Evolutionary conservation across 2,888 invertebrate genomes (phyloP).

Genomic region (Tanaodytes sp.): DNA sequence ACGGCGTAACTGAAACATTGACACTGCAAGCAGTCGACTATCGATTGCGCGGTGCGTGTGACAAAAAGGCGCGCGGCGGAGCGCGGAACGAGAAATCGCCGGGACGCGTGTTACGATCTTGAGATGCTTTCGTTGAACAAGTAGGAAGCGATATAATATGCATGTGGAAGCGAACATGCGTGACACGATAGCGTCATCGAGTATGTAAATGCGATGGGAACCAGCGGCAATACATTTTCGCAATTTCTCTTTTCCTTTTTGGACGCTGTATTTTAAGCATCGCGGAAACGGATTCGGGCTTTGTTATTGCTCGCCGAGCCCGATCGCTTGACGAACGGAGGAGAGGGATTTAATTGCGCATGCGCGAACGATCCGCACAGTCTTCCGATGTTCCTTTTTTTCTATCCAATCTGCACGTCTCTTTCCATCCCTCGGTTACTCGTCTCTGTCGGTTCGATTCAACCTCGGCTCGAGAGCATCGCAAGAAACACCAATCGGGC

Average conservation of each 20-base stretch:
- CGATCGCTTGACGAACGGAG: slow-evolving; percentile 22
- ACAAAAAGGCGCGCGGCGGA: slow-evolving; percentile 28
- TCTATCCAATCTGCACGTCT: too few species aligned
- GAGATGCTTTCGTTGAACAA: slow-evolving; percentile 28
- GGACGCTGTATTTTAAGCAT: slow-evolving; percentile 20
- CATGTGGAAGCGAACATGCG: slow-evolving; percentile 48
- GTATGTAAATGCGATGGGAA: slow-evolving; percentile 69
- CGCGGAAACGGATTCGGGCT: slow-evolving; percentile 26
- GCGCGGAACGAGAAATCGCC: slow-evolving; percentile 41
- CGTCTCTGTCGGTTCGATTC: too few species aligned
- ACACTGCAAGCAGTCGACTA: background rate
- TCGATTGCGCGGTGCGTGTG: slow-evolving; percentile 21
- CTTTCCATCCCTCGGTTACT: too few species aligned
- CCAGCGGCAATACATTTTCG: slow-evolving; percentile 69
- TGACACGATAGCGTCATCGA: slow-evolving; percentile 62
- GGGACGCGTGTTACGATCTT: slow-evolving; percentile 26
- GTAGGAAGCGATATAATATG: slow-evolving; percentile 46
- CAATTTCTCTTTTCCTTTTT: slow-evolving; percentile 48
- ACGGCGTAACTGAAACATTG: too few species aligned
- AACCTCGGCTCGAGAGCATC: too few species aligned
- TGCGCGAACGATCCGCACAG: background rate
- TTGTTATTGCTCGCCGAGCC: slow-evolving; percentile 28
- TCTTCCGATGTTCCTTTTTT: too few species aligned
- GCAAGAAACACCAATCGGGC: too few species aligned
- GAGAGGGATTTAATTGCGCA: slow-evolving; percentile 5